Base-by-base conservation (phyloP, 2,888 invertebrate genomes). In the Trachelus iudaicus region DNA sequence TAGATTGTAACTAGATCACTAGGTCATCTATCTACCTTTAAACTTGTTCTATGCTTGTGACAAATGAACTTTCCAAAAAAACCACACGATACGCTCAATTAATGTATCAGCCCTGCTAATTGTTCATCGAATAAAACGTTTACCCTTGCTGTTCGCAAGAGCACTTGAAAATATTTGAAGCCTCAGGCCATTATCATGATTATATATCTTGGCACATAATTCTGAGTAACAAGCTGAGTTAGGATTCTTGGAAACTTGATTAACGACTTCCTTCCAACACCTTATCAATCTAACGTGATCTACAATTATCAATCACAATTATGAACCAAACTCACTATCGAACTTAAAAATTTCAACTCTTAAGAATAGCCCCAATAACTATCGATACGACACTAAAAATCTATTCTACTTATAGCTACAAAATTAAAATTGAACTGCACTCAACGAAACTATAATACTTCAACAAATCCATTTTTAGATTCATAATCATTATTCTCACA, bases 1-100 rank as follows among this genome's bases (percentile, higher is more conserved):
- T 76, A 79, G 78, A 79, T 81, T 75, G 79, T 73, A 85, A 86
- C 83, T 86, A 81, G 88, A 87, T 87, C 85, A 89, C 83, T 88
- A 79, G 88, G 89, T 88, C 86, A 87, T 31, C 9, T 33, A 37
- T 23, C 33, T 56, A 56, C 23, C 56, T 23, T 56, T 23, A 9
- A 23, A 56, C 2, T 56, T 56, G 1, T 23, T 23, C 9, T 56
- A 40, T 23, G 56, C 23, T 56, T 9, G 9, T 23, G 56, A 15
- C 56, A 56, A 23, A 56, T 9, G 9, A 56, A 56, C 23, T 56
- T 9, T 15, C 23, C 9, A 56, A 56, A 23, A 23, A 56, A 23
- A 1, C 23, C 23, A 23, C 23, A 56, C 56, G 23, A 77, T 84
- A 78, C 83, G 80, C 81, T 84, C 82, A 81, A 85, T 86, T 83